Evolutionary conservation across 2,797 vertebrate species (phyloP).

Genomic region (Acanthurus lineatus): DNA sequence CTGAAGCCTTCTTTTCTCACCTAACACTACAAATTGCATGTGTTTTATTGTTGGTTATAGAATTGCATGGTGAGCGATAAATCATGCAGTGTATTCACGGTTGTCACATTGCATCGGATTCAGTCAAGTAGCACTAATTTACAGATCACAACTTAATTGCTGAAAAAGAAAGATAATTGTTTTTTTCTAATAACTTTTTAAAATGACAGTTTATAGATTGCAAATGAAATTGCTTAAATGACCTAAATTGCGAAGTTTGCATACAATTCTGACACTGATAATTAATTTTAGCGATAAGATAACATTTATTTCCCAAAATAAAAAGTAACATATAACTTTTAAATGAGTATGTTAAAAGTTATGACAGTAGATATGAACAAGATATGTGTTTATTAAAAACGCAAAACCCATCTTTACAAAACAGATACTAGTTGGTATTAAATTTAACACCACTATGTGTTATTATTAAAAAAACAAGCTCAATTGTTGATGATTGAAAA

Average conservation of each 20-base stretch:
- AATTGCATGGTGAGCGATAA: slow-evolving; percentile 38
- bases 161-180: too few relatives aligned
- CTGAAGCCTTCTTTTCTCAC: slow-evolving; percentile 3
- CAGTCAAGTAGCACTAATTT: background rate
- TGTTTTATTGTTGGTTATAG: slow-evolving; percentile 24
- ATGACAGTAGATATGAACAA: too few relatives aligned
- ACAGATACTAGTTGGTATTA: background rate
- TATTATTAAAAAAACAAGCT: background rate
- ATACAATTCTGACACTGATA: too few relatives aligned
- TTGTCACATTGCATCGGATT: slow-evolving; percentile 36
- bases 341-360: too few relatives aligned
- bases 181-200: too few relatives aligned
- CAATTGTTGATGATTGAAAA: background rate
- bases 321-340: too few relatives aligned
- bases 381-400: background rate
- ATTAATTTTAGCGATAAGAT: too few relatives aligned
- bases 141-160: slow-evolving; percentile 5
- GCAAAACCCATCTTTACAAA: background rate
- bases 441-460: background rate
- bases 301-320: background rate
- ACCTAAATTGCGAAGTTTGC: too few relatives aligned
- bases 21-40: background rate
- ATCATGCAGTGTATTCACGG: slow-evolving; percentile 41
- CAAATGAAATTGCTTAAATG: too few relatives aligned
- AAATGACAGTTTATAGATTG: too few relatives aligned